phyloP scores from a whole-genome alignment of 2,113 vertebrate genomes.

The Saguinus midas region DNA sequence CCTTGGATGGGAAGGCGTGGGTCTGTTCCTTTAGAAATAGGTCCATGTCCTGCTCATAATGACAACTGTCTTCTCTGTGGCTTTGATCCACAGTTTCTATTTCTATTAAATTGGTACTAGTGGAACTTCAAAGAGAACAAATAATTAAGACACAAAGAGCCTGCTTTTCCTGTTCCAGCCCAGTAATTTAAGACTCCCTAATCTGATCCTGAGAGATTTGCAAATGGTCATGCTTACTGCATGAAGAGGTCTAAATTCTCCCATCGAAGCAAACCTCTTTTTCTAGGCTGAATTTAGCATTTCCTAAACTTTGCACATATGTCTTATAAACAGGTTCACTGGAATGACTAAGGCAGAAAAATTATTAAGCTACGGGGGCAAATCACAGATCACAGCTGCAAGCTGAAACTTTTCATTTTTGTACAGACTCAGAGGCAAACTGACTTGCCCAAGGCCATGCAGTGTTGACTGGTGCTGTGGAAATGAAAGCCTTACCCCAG shows the following conservation, averaged over 20 bases:
- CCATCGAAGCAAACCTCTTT: neutral
- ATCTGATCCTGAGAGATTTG: neutral
- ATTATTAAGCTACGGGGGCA: neutral
- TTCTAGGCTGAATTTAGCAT: neutral
- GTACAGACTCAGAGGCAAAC: neutral
- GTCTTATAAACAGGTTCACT: fast-evolving
- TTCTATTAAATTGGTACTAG: conserved; percentile 57
- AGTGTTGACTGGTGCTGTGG: neutral
- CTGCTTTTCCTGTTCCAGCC: conserved; percentile 42
- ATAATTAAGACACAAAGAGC: conserved; percentile 49
- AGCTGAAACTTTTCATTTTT: neutral
- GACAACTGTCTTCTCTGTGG: neutral
- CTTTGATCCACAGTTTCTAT: conserved; percentile 73
- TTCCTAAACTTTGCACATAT: neutral
- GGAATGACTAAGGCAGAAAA: neutral
- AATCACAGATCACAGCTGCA: neutral
- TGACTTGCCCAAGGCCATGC: neutral
- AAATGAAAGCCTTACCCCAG: neutral
- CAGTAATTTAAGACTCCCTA: conserved; percentile 32
- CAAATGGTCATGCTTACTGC: neutral
- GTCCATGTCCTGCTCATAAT: conserved; percentile 47
- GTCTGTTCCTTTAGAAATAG: conserved; percentile 49
- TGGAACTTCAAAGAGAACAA: conserved; percentile 70
- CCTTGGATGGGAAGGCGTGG: neutral
- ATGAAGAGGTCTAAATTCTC: neutral